Percentiles rank a stretch among this genome's conserved stretches.
Evolutionary conservation across 2,797 vertebrate species (phyloP).

Genomic region (Liparis tanakae): DNA sequence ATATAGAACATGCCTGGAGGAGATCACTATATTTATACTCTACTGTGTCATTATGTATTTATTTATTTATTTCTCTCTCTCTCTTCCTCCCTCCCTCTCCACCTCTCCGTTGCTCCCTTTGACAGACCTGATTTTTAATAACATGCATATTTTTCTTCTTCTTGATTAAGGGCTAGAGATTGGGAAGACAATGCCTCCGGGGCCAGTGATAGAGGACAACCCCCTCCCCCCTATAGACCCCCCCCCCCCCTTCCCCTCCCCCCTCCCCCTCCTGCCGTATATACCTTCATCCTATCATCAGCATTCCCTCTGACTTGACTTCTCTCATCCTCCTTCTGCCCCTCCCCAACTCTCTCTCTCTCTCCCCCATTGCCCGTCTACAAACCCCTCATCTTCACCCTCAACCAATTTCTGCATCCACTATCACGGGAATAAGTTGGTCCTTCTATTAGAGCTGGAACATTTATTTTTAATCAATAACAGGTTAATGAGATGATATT

Average conservation of each 20-base stretch:
- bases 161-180: slow-evolving; percentile 72
- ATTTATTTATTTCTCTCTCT: slow-evolving; percentile 46
- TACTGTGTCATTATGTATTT: slow-evolving; percentile 74
- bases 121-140: slow-evolving; percentile 71
- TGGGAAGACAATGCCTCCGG: slow-evolving; percentile 53
- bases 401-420: slow-evolving; percentile 37
- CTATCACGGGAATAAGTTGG: slow-evolving; percentile 18
- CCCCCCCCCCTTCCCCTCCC: background rate
- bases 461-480: background rate
- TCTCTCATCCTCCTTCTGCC: slow-evolving; percentile 24
- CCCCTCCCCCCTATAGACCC: background rate
- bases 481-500: slow-evolving; percentile 10
- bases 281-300: slow-evolving; percentile 43
- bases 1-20: slow-evolving; percentile 67
- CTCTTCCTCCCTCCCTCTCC: no score
- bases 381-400: slow-evolving; percentile 36
- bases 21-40: slow-evolving; percentile 73
- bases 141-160: slow-evolving; percentile 67
- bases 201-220: slow-evolving; percentile 48
- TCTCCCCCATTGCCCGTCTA: slow-evolving; percentile 15
- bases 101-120: slow-evolving; percentile 41
- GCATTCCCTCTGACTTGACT: slow-evolving; percentile 32
- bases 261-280: background rate
- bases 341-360: background rate
- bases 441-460: slow-evolving; percentile 15